A percentile compares a stretch with the other conserved stretches of the same genome.
Conservation (phyloP, 2,888 invertebrate species). For the Plagodis dolabraria region DNA sequence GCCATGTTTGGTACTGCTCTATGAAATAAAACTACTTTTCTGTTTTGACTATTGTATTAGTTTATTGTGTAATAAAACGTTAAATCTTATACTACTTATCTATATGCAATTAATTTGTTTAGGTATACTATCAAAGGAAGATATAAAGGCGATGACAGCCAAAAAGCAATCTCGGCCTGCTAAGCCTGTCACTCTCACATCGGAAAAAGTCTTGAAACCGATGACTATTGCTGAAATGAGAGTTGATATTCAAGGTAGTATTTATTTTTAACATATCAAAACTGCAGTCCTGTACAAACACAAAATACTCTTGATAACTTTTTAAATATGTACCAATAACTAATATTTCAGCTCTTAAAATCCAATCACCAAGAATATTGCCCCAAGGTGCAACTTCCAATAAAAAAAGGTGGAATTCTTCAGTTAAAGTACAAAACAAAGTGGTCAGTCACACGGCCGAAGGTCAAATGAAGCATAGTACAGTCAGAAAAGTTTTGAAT, state of each 20-base stretch:
- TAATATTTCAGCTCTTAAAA: slow-evolving; percentile 55
- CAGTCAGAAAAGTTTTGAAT: slow-evolving; percentile 71
- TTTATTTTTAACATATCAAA: neutral
- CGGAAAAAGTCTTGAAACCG: slow-evolving; percentile 59
- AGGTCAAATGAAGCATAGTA: slow-evolving; percentile 57
- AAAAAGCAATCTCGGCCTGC: slow-evolving; percentile 58
- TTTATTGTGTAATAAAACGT: too few species aligned
- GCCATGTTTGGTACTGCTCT: too few species aligned
- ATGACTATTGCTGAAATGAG: slow-evolving; percentile 69
- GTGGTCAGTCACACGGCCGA: slow-evolving; percentile 60
- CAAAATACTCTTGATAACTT: too few species aligned
- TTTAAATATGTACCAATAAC: too few species aligned
- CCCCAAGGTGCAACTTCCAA: slow-evolving; percentile 44
- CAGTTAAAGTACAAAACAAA: slow-evolving; percentile 67
- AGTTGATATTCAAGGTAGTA: slow-evolving; percentile 56
- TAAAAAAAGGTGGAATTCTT: slow-evolving; percentile 73
- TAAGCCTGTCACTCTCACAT: slow-evolving; percentile 49
- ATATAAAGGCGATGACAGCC: slow-evolving; percentile 52
- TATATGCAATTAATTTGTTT: slow-evolving; percentile 16
- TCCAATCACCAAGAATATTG: slow-evolving; percentile 47
- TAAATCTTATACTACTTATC: neutral
- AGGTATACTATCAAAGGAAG: slow-evolving; percentile 64
- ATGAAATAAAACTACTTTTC: too few species aligned
- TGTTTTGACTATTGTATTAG: too few species aligned
- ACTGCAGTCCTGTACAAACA: too few species aligned